Evolutionary conservation across 2,797 vertebrate species (phyloP), one percentile per base, ranked within the genome.

Genomic region (Ceyx erithaca): DNA sequence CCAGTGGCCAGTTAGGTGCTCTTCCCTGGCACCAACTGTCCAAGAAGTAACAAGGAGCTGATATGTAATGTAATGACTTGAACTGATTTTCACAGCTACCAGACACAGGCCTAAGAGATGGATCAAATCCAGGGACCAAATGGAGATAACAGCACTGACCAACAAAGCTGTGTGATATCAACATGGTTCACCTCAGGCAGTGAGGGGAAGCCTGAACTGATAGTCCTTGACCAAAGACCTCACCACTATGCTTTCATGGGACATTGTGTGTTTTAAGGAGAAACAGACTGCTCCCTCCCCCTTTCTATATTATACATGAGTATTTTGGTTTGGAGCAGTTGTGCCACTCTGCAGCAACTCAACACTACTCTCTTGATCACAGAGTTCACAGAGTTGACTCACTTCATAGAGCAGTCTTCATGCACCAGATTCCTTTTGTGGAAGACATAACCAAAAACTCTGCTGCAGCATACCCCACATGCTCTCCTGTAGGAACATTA

Each of bases 261-360:
- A 31, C 14, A 26, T 66, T 26, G 8, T 73, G 25, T 69, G 43
- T 37, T 90, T 89, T 80, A 45, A 82, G 57, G 49, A 63, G 62
- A 66, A 82, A 30, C 9, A 41, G 31, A 67, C 22, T 57, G 52
- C 14, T 16, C 40, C 6, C 45, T 73, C 26, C 79, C 33, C 41
- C 51, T 62, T 64, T 75, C 67, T 76, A 40, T 45, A 62, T 68
- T 48, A 4, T 66, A 30, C 48, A 21, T 2, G 41, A 72, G 31
- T 17, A 25, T 89, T 93, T 82, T 70, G 79, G 81, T 80, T 82
- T 87, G 70, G 70, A 92, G 41, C 30, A 66, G 26, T 46, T 30
- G 7, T 17, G 49, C 25, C 6, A 46, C 54, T 64, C 0, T 31
- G 81, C 57, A 92, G 25, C 14, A 28, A 6, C 2, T 4, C 28